Base-by-base conservation (phyloP, 2,888 invertebrate species). In the Cordilura impudica region DNA sequence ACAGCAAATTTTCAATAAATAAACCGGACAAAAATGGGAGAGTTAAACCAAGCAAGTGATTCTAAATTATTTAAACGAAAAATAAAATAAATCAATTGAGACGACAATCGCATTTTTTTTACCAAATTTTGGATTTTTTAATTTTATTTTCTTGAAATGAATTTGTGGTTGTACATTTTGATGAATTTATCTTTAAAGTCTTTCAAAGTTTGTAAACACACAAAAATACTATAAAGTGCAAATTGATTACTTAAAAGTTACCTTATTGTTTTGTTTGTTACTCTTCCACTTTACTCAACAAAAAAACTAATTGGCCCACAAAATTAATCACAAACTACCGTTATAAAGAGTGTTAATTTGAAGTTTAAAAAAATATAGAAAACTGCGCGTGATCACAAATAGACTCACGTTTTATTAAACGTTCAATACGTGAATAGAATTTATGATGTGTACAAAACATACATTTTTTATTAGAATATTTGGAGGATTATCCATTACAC, bases 351-450 rank as follows among this genome's bases (percentile, higher is more conserved):
- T 49, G 29, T 10, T 31, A 7, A 10, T 12, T 26, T 39, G 35
- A 58, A 12, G 19, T 8, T 4, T 7, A 51, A 49, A 58, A 45
- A 19, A 21, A 29, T 8, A 26, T 19, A 21, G 21, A 72, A 49
- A 56, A 75, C 23, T 71, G 66, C 78, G 78, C 78, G 66, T 79
- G 78, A 54, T 75, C 71, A 71, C 54, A 75, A 74, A 75, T 75
- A 67, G 71, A 61, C 67, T 66, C 74, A 79, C 78, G 74, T 79
- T 75, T 56, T 39, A 63, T 51, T 60, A 60, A 54, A 79, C 23
- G 21, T 39, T 16, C 21, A 66, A 12, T 70, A 74, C 78, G 78
- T 79, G 78, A 66, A 49, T 66, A 49, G 74, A 75, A 79, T 75
- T 61, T 18, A 18, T 39, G 12, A 6, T 51, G 61, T 51, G 19